Evolutionary conservation across 2,797 vertebrate species (phyloP), one percentile per base, ranked within the genome.

Genomic region (Melanotaenia boesemani): DNA sequence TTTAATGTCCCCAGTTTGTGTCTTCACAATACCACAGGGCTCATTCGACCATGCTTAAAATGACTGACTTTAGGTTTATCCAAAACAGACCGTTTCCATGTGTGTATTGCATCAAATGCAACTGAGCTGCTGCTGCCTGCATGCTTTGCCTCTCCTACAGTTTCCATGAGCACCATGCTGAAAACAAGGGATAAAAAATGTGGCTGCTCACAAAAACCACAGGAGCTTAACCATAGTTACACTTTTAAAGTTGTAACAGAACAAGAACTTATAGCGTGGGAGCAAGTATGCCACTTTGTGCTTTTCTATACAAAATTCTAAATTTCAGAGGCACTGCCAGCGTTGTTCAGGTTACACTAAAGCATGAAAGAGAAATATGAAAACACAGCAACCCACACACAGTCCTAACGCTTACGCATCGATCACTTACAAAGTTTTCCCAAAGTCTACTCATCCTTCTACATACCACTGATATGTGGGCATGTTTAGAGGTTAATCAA

Each of bases 141-240:
- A 55, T 26, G 22, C 52, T 55, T 50, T 50, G 28, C 28, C 59
- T 48, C 2, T 59, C 48, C 24, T 60, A 37, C 70, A 75, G 77
- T 11, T 39, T 7, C 59, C 48, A 50, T 22, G n/a, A 50, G n/a
- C 44, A 46, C 44, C 48, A 50, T 9, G 11, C 20, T 11, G 22
- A 55, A 55, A 24, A 28, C 12, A 15, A 28, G 52, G n/a, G 52
- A 52, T 15, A n/a, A 50, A 26, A 13, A 26, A 55, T 13, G 24
- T 55, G 52, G 8, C 52, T 54, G 10, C 5, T 20, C 2, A 46
- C 44, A 54, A 54, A 52, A 52, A 52, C 22, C 8, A 52, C 48
- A 52, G 3, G 8, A 52, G 20, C n/a, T 52, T 11, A 52, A 52
- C 48, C 48, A 22, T 52, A 52, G n/a, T 22, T 22, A 11, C 48